Evolutionary conservation across 2,797 vertebrate genomes (phyloP), one percentile per base, ranked within the genome.

Genomic region (Sarcoramphus papa): DNA sequence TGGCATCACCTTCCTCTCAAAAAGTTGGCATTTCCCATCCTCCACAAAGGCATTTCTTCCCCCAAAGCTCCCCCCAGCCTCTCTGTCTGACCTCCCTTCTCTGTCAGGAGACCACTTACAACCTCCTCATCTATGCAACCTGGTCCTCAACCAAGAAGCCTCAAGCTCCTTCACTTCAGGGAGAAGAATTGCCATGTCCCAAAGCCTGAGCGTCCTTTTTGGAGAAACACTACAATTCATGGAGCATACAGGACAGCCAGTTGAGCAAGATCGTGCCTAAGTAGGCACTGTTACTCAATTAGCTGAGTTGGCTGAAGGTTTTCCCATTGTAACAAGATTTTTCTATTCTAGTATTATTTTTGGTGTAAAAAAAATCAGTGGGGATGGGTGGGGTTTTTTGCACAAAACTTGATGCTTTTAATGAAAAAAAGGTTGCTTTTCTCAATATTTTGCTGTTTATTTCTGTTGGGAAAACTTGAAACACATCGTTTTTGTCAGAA

Each of bases 391-490:
- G 63, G 67, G 2, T 1, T 72, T 88, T 92, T 87, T 92, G 70
- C 31, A 0, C 75, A 95, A 92, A 96, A 77, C 73, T 90, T 8
- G 12, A 33, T 83, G 88, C 41, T 80, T 88, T 93, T 94, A 96
- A 95, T 93, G 68, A 93, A 88, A 95, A 95, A 96, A 97, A 90
- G 8, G 51, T 74, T 96, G 93, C 47, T 92, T 91, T 92, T 91
- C 93, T 89, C 90, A 92, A 28, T 77, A 83, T 95, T 97, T 88
- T 91, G 85, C 62, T 94, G 79, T 75, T 96, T 84, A 86, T 88
- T 96, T 95, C 94, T 92, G 88, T 24, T 85, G 94, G 92, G 94
- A 91, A 94, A 96, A 93, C 88, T 86, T 96, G 93, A 96, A 96
- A 92, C 76, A 41, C 89, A 80, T 70, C 30, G 2, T 22, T 90